Conservation (phyloP, 2,113 vertebrate genomes). For the Varanus komodoensis region DNA sequence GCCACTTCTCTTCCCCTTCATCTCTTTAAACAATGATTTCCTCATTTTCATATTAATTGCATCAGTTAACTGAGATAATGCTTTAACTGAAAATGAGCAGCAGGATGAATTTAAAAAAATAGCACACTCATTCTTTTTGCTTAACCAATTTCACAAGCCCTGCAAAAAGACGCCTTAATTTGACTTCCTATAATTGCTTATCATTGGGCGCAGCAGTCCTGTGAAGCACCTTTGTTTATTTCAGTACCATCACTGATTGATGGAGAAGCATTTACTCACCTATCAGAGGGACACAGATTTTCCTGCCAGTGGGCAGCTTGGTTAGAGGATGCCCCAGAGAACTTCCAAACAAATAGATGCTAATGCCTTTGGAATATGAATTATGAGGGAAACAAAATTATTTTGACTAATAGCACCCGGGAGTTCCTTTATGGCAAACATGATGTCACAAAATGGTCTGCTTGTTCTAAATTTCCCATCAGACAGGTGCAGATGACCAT, state of each 20-base stretch:
- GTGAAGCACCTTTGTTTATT: conserved; percentile 85
- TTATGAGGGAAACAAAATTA: conserved; percentile 64
- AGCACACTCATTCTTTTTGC: conserved; percentile 84
- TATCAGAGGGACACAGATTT: conserved; percentile 80
- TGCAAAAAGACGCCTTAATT: conserved; percentile 83
- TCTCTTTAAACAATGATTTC: conserved; percentile 86
- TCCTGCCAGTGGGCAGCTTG: conserved; percentile 71
- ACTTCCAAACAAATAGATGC: conserved; percentile 66
- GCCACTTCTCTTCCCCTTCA: conserved; percentile 74
- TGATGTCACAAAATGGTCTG: conserved; percentile 61
- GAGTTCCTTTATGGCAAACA: conserved; percentile 67
- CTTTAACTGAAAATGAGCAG: conserved; percentile 81
- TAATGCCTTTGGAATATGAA: conserved; percentile 61
- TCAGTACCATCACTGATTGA: conserved; percentile 83
- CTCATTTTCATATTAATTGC: conserved; percentile 92
- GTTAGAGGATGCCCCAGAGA: conserved; percentile 69
- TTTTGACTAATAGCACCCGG: conserved; percentile 64
- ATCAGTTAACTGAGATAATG: conserved; percentile 86
- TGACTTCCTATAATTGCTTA: conserved; percentile 86
- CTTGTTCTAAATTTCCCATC: conserved; percentile 44
- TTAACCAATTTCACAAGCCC: conserved; percentile 86
- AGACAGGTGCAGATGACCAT: conserved; percentile 41
- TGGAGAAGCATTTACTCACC: conserved; percentile 82
- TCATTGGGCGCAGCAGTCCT: conserved; percentile 84
- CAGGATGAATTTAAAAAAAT: conserved; percentile 83